Evolutionary conservation across 2,888 invertebrate genomes (phyloP).

Genomic region (Lithosia quadra): DNA sequence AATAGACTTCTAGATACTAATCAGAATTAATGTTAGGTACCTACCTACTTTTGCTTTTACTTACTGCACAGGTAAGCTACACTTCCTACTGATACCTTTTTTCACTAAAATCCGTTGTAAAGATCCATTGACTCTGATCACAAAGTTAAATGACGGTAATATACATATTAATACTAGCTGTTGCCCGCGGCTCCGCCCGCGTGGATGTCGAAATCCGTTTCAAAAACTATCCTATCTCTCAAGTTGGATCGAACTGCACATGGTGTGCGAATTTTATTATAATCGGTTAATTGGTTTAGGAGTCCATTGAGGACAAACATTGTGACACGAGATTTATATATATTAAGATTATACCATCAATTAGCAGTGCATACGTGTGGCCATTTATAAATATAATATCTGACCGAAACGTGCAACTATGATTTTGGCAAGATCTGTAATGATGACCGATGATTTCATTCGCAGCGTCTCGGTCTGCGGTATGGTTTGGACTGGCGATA

Average conservation of each 20-base stretch:
- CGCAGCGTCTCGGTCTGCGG: slow-evolving; percentile 53
- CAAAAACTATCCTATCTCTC: too few relatives aligned
- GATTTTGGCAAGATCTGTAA: slow-evolving; percentile 58
- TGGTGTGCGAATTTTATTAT: too few relatives aligned
- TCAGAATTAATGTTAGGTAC: not conserved
- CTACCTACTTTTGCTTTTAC: too few relatives aligned
- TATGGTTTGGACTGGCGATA: slow-evolving; percentile 55
- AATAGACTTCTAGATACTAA: not conserved
- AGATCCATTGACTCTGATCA: not conserved
- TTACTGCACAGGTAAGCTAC: not conserved
- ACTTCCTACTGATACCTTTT: too few relatives aligned
- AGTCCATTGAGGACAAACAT: too few relatives aligned
- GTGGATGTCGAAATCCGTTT: too few relatives aligned
- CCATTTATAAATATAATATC: slow-evolving; percentile 48
- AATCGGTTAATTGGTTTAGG: too few relatives aligned
- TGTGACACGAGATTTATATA: too few relatives aligned
- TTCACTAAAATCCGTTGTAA: not conserved
- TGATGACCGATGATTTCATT: slow-evolving; percentile 65
- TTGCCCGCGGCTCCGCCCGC: too few relatives aligned
- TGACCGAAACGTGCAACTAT: slow-evolving; percentile 43
- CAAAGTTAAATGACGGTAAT: not conserved
- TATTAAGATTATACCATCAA: slow-evolving; percentile 13
- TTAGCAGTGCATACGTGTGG: slow-evolving; percentile 31
- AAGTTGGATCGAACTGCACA: too few relatives aligned
- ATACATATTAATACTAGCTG: too few relatives aligned